Conservation (phyloP, 30 jellyfish, hydroid and myxozoan species). For the Chrysaora quinquecirrha region DNA sequence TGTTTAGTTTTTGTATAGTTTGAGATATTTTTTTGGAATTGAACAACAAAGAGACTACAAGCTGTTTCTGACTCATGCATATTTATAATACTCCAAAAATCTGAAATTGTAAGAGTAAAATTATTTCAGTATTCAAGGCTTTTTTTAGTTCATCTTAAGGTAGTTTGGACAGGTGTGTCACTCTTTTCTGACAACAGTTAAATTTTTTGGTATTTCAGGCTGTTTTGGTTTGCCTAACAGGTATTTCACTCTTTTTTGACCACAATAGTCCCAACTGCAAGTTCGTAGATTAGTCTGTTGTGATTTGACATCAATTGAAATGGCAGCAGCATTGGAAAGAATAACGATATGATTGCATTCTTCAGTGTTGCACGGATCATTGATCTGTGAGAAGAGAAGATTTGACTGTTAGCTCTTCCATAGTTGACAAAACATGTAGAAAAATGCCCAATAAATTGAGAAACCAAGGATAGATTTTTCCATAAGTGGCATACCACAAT, state of each 20-base stretch:
- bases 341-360: conserved; percentile 73
- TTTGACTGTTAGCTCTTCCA: neutral
- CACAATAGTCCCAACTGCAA: conserved; percentile 84
- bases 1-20: no score
- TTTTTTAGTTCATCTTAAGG: no score
- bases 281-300: conserved; percentile 82
- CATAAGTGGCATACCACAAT: no score
- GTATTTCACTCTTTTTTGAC: conserved; percentile 49
- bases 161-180: no score
- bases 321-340: conserved; percentile 88
- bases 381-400: conserved; percentile 57
- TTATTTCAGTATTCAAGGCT: neutral
- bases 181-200: no score
- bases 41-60: no score
- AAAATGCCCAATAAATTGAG: neutral
- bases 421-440: no score
- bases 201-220: no score
- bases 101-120: no score
- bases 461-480: no score
- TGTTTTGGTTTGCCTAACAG: no score
- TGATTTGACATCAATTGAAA: conserved; percentile 59
- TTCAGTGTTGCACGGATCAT: conserved; percentile 79
- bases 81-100: neutral
- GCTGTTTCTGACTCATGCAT: neutral
- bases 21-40: no score